Evolutionary conservation across 2,113 vertebrate genomes (phyloP).

Genomic region (Macrotus californicus): DNA sequence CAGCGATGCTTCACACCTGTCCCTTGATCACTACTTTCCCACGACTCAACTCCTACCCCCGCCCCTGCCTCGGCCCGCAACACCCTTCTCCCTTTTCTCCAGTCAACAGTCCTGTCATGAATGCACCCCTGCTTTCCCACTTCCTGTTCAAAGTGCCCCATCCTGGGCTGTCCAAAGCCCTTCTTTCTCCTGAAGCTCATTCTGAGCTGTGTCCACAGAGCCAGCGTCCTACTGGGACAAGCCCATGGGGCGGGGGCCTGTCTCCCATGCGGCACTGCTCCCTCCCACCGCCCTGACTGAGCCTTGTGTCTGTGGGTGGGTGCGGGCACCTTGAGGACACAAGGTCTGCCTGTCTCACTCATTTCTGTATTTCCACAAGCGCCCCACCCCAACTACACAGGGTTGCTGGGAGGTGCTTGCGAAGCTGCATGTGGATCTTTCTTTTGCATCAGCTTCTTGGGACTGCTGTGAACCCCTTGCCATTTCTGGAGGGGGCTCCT

Average conservation of each 20-base stretch:
- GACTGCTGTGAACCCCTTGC: not conserved
- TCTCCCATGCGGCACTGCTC: not conserved
- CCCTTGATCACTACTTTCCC: not conserved
- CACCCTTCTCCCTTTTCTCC: not conserved
- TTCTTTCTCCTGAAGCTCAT: not conserved
- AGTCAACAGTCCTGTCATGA: not conserved
- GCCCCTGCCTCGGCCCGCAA: not conserved
- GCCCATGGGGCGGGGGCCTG: not conserved
- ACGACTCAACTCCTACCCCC: not conserved
- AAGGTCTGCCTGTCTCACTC: not conserved
- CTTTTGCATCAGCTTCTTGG: not conserved
- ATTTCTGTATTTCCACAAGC: not conserved
- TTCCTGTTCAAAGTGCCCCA: not conserved
- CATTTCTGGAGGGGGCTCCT: not conserved
- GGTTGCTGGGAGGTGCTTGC: not conserved
- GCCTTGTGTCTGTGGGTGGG: not conserved
- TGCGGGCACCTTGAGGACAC: not conserved
- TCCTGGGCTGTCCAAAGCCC: not conserved
- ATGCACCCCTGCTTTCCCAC: not conserved
- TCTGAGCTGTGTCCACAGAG: not conserved
- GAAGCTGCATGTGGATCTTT: not conserved
- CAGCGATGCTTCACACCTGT: not conserved
- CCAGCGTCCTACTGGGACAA: not conserved
- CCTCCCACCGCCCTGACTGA: not conserved
- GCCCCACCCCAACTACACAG: accelerated